Percentiles rank a stretch among this genome's conserved stretches.
Evolutionary conservation across 2,113 vertebrate species (phyloP).

Genomic region (Pongo pygmaeus): DNA sequence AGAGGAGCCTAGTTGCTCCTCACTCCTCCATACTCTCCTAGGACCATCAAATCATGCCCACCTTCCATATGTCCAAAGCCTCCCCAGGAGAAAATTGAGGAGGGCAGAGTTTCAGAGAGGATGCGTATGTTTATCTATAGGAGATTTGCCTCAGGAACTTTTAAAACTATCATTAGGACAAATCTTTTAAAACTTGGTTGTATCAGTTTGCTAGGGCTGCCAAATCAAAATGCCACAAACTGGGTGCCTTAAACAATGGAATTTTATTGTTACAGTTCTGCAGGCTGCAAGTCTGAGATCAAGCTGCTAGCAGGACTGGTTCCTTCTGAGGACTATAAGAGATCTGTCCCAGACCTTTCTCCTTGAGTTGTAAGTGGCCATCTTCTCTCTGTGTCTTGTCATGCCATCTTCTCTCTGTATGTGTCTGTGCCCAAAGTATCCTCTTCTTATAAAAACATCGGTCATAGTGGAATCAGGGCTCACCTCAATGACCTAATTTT

Average conservation of each 20-base stretch:
- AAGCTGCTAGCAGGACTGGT: rapidly evolving
- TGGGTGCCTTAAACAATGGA: neutral
- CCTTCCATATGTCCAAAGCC: neutral
- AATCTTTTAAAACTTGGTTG: neutral
- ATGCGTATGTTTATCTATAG: neutral
- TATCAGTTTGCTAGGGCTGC: neutral
- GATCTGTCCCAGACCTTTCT: neutral
- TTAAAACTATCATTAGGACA: neutral
- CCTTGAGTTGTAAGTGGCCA: rapidly evolving
- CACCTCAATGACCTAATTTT: neutral
- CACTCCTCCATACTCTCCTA: rapidly evolving
- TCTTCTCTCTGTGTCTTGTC: neutral
- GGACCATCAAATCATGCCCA: neutral
- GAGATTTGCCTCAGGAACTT: neutral
- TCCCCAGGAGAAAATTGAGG: neutral
- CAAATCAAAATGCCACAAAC: neutral
- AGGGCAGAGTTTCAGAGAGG: neutral
- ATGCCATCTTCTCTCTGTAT: rapidly evolving
- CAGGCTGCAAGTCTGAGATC: neutral
- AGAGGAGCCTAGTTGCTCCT: neutral
- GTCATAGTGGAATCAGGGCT: neutral
- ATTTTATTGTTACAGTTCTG: too few species aligned
- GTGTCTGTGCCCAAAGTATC: neutral
- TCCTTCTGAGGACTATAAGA: neutral
- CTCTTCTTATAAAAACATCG: neutral